phyloP scores from a whole-genome alignment of 2,888 invertebrate genomes.

The Metellina segmentata region DNA sequence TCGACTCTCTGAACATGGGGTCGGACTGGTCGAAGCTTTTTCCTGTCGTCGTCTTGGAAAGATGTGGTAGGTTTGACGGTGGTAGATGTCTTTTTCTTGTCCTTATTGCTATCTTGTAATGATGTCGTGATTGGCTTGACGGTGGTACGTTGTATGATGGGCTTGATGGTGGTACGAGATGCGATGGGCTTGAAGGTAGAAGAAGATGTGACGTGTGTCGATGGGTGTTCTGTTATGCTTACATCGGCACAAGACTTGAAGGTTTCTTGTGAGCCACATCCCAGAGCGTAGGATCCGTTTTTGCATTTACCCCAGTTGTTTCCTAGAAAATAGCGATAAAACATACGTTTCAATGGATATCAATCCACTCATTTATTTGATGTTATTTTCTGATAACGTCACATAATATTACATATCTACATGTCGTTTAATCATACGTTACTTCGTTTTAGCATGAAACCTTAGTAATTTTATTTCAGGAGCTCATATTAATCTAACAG shows the following conservation, averaged over 20 bases:
- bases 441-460: no score
- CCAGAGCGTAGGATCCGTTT: slow-evolving; percentile 72
- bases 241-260: slow-evolving; percentile 78
- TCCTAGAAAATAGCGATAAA: slow-evolving; percentile 79
- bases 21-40: slow-evolving; percentile 14
- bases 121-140: background rate
- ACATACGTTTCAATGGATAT: no score
- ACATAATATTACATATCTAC: no score
- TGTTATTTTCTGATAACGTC: no score
- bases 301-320: slow-evolving; percentile 92
- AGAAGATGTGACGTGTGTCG: no score
- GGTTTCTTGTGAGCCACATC: slow-evolving; percentile 78
- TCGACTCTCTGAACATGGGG: slow-evolving; percentile 2
- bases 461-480: no score
- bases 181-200: background rate
- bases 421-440: no score
- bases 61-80: slow-evolving; percentile 4
- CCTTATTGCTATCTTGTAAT: background rate
- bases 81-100: background rate
- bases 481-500: no score
- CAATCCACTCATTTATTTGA: no score
- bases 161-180: background rate
- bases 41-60: slow-evolving; percentile 11
- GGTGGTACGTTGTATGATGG: background rate
- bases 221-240: slow-evolving; percentile 1